These are phyloP conservation scores for Myiagra hebetior DNA, from an alignment of 2,113 vertebrate species.

Conservation along the genomic window DNA sequence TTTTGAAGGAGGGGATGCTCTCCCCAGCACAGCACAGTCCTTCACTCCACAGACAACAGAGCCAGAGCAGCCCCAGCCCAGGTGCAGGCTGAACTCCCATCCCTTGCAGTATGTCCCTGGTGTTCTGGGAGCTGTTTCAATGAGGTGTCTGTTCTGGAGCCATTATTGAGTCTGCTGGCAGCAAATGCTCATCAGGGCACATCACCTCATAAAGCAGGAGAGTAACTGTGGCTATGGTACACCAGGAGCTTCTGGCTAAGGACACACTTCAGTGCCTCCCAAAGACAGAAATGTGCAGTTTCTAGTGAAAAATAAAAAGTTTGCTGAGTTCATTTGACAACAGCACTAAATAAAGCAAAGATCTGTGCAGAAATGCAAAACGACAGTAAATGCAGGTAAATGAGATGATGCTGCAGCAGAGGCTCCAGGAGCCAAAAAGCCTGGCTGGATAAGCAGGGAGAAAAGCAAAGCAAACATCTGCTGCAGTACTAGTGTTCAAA, in stretches of 20 bases:
- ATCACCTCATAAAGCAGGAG: rapidly evolving
- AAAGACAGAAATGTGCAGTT: neutral
- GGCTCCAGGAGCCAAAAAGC: neutral
- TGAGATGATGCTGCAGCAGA: neutral
- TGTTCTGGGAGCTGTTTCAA: neutral
- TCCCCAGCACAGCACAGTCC: neutral
- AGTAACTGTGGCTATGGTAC: neutral
- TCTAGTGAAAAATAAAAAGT: neutral
- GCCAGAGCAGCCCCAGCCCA: neutral
- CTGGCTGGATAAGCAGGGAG: neutral
- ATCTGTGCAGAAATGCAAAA: neutral
- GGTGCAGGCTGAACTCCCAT: neutral
- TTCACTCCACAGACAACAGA: neutral
- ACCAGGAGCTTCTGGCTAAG: neutral
- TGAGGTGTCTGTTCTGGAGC: neutral
- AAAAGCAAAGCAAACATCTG: neutral
- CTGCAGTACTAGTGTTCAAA: neutral
- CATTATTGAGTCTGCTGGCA: neutral
- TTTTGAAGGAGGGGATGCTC: neutral
- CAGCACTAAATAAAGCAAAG: neutral
- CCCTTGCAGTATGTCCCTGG: neutral
- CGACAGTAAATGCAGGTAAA: neutral
- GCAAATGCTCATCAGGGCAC: neutral
- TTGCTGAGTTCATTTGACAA: neutral
- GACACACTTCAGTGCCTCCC: neutral